Evolutionary conservation across 2,113 vertebrate genomes (phyloP).

Genomic region (Ameiurus melas): DNA sequence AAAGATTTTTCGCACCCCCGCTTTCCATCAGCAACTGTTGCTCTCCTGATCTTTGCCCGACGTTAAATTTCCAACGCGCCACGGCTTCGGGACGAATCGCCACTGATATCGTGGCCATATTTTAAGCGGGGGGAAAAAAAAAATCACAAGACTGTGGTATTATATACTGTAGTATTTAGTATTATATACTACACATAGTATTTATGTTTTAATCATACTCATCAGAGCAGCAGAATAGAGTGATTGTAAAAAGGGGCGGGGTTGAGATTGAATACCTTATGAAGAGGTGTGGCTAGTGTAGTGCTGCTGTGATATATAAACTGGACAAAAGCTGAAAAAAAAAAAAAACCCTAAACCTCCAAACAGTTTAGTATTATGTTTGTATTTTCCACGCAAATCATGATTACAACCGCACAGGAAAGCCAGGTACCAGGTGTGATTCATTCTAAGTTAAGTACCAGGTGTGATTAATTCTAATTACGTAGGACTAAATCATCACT

Average conservation of each 20-base stretch:
- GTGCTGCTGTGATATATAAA: background rate
- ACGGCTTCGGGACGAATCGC: background rate
- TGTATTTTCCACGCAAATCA: background rate
- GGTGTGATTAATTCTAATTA: too few species aligned
- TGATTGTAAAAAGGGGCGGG: background rate
- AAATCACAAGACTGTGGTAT: background rate
- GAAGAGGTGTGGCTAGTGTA: background rate
- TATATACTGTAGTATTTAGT: background rate
- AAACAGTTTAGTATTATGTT: background rate
- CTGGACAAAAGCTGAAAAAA: background rate
- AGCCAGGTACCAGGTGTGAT: background rate
- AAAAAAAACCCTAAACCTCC: background rate
- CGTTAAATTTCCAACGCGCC: background rate
- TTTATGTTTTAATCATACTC: background rate
- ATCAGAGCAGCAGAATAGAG: background rate
- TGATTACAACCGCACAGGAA: background rate
- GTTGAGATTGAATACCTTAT: background rate
- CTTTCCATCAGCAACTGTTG: slow-evolving; percentile 9
- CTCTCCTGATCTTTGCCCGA: background rate
- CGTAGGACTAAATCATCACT: background rate
- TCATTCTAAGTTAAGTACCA: background rate
- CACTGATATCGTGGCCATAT: background rate
- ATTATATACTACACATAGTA: background rate
- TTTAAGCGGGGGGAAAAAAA: background rate
- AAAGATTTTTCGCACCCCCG: slow-evolving; percentile 52